Evolutionary conservation across 53 echinoderm and acorn worm species (phyloP).

Genomic region (Holothuria scabra): DNA sequence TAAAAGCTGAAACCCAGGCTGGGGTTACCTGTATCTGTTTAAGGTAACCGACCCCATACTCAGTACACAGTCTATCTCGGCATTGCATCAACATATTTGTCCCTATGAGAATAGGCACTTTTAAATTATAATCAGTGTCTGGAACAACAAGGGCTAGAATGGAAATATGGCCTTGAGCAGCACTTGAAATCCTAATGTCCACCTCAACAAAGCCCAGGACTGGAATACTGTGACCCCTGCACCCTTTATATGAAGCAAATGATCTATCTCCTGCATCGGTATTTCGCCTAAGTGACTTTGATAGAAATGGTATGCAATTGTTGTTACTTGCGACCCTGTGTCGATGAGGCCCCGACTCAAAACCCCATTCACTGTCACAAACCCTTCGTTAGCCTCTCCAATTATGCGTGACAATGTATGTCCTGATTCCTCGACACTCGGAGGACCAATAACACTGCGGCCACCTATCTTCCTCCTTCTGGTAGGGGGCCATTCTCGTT

Average conservation of each 20-base stretch:
- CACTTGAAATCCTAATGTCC: not conserved
- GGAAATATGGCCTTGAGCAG: not conserved
- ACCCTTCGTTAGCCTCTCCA: conserved; percentile 35
- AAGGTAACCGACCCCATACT: not conserved
- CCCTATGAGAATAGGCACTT: conserved; percentile 44
- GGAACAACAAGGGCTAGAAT: conserved; percentile 35
- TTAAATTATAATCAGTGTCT: too few species aligned
- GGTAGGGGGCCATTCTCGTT: conserved; percentile 46
- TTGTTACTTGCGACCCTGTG: conserved; percentile 66
- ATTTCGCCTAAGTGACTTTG: conserved; percentile 22
- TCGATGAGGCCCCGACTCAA: conserved; percentile 40
- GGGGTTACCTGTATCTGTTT: not conserved
- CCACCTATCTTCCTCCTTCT: conserved; percentile 24
- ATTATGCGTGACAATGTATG: not conserved
- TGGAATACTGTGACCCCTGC: conserved; percentile 58
- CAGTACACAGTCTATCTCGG: not conserved
- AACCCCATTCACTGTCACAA: conserved; percentile 27
- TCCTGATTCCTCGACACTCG: not conserved
- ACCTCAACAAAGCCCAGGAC: conserved; percentile 37
- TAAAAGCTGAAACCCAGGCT: too few species aligned
- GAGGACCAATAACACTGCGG: not conserved
- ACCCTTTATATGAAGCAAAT: conserved; percentile 46
- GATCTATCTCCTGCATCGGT: conserved; percentile 12
- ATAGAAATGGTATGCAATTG: conserved; percentile 44
- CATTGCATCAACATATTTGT: conserved; percentile 35